Evolutionary conservation across 2,797 vertebrate genomes (phyloP), one percentile per base, ranked within the genome.

Genomic region (Sebastes taczanowskii): DNA sequence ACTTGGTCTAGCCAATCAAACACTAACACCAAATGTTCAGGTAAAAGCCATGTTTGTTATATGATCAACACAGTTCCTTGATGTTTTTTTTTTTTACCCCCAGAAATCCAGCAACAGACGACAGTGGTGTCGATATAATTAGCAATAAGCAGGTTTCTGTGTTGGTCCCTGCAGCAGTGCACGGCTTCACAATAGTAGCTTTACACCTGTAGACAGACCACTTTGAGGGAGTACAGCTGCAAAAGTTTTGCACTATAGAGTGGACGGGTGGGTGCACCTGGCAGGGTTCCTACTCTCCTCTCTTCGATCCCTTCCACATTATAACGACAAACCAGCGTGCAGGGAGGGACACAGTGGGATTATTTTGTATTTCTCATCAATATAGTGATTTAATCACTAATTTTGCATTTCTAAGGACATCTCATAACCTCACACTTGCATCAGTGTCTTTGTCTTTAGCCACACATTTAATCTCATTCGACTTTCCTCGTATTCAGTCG

Each of bases 161-260:
- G 70, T 46, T 16, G 64, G 53, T 38, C 53, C 52, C 67, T 64
- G 58, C 55, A 74, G 25, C 25, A 58, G 42, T 22, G 16, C 3
- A 16, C 13, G 10, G 60, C 53, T 79, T 80, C 55, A 67, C 46
- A 59, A 22, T 34, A 82, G 23, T 61, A 53, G 64, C 60, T 46
- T 77, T 56, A 61, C 76, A 81, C 67, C 64, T 88, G 67, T 46
- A 71, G 77, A 71, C 72, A 73, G 69, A 80, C 38, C 49, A 74
- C 58, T 74, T 14, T 58, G 76, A 84, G 59, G 59, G 68, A 80
- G 59, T 22, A 71, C 73, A 88, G 64, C 64, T 78, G 82, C 59
- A 67, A n/a, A 82, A 85, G 82, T 78, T 90, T 77, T 72, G 20
- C 67, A 66, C 42, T 11, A 49, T 49, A 13, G 29, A 64, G 56